These are phyloP conservation scores for Anticlea derivata DNA, from an alignment of 2,888 invertebrate genomes.

Conservation along the genomic window DNA sequence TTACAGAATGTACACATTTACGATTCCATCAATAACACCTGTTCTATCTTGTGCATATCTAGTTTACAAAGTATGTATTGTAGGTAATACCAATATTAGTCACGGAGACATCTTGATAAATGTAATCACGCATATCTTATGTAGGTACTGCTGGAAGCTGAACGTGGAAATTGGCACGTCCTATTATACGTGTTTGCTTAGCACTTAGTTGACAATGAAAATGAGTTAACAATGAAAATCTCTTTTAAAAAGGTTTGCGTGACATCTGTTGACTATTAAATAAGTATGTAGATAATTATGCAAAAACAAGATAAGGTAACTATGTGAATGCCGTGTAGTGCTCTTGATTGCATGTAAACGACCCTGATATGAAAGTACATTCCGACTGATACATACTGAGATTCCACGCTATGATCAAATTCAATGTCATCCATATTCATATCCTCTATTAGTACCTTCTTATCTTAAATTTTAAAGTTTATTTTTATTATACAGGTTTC, in stretches of 20 bases:
- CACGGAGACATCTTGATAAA: not conserved
- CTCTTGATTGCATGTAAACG: slow-evolving; percentile 18
- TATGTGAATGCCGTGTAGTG: slow-evolving; percentile 16
- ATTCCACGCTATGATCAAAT: slow-evolving; percentile 3
- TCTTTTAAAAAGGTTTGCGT: slow-evolving; percentile 19
- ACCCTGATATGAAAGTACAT: slow-evolving; percentile 9
- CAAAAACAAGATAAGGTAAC: slow-evolving; percentile 19
- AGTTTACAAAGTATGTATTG: not conserved
- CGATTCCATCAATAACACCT: not conserved
- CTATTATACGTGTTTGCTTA: slow-evolving; percentile 16
- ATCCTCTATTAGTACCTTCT: not conserved
- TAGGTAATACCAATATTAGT: slow-evolving; percentile 1
- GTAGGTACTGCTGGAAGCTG: slow-evolving; percentile 16
- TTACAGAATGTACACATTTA: slow-evolving; percentile 1
- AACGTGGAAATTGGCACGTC: slow-evolving; percentile 38
- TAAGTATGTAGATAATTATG: slow-evolving; percentile 23
- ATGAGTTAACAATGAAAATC: slow-evolving; percentile 28
- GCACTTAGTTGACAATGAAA: slow-evolving; percentile 20
- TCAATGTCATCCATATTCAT: not conserved
- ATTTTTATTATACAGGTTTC: too few species aligned
- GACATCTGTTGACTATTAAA: slow-evolving; percentile 22
- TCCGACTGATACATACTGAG: not conserved
- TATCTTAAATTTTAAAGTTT: too few species aligned
- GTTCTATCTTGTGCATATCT: not conserved
- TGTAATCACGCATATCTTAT: slow-evolving; percentile 3